Conservation (phyloP, 2,797 vertebrate genomes). For the Emydoidea blandingii region DNA sequence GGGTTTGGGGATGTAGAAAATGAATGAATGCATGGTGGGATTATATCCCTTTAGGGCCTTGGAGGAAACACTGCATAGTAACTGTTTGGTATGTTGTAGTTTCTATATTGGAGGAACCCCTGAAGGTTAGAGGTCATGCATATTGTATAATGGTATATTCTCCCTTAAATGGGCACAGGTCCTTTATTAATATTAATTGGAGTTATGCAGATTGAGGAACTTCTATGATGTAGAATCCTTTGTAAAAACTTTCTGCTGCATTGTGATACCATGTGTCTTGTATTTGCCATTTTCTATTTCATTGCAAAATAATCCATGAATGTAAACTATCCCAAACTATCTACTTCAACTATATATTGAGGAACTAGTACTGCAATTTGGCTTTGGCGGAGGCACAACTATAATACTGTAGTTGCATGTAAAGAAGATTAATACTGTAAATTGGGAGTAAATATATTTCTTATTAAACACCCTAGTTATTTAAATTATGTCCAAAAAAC, state of each 20-base stretch:
- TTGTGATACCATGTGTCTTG: neutral
- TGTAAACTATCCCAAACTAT: neutral
- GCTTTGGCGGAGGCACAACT: neutral
- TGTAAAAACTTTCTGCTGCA: neutral
- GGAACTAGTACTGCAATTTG: neutral
- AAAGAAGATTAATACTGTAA: neutral
- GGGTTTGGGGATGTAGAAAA: neutral
- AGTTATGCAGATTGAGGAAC: neutral
- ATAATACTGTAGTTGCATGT: neutral
- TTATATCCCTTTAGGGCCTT: neutral
- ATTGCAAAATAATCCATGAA: neutral
- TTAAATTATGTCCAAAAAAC: neutral
- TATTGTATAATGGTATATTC: neutral
- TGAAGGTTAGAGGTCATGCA: neutral
- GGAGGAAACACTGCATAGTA: neutral
- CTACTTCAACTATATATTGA: neutral
- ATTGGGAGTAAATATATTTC: neutral
- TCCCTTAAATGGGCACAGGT: neutral
- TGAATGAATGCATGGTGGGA: neutral
- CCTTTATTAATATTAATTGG: slow-evolving; percentile 8
- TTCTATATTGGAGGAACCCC: neutral
- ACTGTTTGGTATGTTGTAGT: neutral
- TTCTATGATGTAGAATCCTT: neutral
- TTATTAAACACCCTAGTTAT: neutral
- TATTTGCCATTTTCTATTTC: neutral